phyloP scores from a whole-genome alignment of 1,140 invertebrate species.

The Sinella curviseta region DNA sequence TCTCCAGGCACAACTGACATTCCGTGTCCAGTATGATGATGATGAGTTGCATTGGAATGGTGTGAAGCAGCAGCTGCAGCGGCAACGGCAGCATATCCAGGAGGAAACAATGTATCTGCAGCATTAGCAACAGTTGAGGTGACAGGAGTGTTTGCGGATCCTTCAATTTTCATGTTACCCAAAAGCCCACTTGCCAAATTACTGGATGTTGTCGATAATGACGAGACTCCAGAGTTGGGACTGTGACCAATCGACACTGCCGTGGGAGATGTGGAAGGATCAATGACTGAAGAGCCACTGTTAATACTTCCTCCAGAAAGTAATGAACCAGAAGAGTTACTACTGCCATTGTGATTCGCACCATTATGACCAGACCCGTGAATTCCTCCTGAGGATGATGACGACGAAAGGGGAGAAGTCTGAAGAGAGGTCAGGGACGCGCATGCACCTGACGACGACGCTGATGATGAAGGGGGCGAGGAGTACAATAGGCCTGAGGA shows the following conservation, averaged over 20 bases:
- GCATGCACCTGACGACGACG: constrained; percentile 15
- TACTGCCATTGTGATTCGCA: background rate
- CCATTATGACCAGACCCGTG: background rate
- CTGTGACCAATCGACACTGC: constrained; percentile 15
- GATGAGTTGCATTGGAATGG: background rate
- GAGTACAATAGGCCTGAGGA: background rate
- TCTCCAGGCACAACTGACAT: background rate
- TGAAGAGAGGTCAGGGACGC: constrained; percentile 16
- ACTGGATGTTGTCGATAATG: constrained; percentile 13
- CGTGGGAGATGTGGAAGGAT: constrained; percentile 31
- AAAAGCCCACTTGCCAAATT: background rate
- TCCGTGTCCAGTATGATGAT: constrained; percentile 11
- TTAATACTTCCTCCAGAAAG: background rate
- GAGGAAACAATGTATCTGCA: constrained; percentile 8
- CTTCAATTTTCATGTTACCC: background rate
- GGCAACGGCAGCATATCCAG: constrained; percentile 23
- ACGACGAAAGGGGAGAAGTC: constrained; percentile 24
- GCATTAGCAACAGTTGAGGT: background rate
- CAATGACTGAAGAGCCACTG: background rate
- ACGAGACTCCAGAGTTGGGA: background rate
- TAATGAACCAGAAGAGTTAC: background rate
- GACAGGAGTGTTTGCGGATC: background rate
- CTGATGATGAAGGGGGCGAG: background rate
- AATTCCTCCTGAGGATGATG: background rate
- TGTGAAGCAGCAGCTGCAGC: constrained; percentile 28